These are phyloP conservation scores for Minunthozetes semirufus DNA, from an alignment of 2,888 invertebrate genomes.

Conservation along the genomic window DNA sequence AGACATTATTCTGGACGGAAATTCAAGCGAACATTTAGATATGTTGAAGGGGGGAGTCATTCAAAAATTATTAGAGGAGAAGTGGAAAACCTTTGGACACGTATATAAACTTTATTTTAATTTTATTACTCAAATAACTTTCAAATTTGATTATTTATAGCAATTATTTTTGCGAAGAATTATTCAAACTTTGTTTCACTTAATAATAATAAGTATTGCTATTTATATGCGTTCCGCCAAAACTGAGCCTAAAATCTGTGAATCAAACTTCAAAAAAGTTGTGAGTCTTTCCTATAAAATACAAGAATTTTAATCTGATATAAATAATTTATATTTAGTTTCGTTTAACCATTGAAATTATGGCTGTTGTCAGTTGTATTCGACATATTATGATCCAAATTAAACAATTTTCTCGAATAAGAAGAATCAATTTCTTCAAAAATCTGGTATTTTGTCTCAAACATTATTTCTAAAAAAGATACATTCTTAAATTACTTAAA, in stretches of 20 bases:
- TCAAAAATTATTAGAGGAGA: slow-evolving; percentile 90
- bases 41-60: slow-evolving; percentile 99
- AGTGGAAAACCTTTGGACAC: slow-evolving; percentile 97
- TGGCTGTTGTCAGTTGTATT: background rate
- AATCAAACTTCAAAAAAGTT: background rate
- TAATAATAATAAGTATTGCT: slow-evolving; percentile 12
- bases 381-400: background rate
- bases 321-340: background rate
- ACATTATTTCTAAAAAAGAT: too few species aligned
- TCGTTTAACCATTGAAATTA: background rate
- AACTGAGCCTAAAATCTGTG: background rate
- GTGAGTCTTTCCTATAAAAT: background rate
- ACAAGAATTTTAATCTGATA: background rate
- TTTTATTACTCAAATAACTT: background rate
- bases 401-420: background rate
- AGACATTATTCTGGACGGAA: slow-evolving; percentile 93
- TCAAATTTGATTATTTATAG: background rate
- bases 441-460: background rate
- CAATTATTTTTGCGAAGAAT: slow-evolving; percentile 4
- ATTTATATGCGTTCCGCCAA: background rate
- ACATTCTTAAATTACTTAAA: background rate
- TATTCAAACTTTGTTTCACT: slow-evolving; percentile 18
- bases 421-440: background rate
- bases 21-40: slow-evolving; percentile 93
- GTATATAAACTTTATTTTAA: slow-evolving; percentile 52